Evolutionary conservation across 1,140 invertebrate species (phyloP).

Genomic region (Lamellibrachia luymesi): DNA sequence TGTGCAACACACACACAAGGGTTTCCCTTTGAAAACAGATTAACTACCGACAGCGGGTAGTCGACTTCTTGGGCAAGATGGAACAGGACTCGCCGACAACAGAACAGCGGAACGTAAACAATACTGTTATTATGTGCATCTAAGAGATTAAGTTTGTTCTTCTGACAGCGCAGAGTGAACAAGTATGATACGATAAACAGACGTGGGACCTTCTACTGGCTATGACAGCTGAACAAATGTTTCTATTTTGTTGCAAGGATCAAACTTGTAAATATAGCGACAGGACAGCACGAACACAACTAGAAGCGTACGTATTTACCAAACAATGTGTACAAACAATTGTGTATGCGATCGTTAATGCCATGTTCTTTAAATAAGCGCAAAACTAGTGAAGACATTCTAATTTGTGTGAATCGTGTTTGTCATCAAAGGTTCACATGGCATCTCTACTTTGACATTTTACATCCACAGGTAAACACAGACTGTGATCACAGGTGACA

Average conservation of each 20-base stretch:
- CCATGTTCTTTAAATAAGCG: neutral
- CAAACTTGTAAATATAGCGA: too few relatives aligned
- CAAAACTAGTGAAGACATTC: neutral
- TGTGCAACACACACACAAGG: too few relatives aligned
- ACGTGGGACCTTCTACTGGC: neutral
- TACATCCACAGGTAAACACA: neutral
- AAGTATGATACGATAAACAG: neutral
- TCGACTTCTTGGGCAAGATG: neutral
- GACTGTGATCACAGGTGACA: neutral
- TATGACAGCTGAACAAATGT: neutral
- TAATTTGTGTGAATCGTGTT: neutral
- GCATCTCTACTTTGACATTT: neutral
- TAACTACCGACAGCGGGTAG: neutral
- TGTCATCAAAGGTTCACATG: neutral
- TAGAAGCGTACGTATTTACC: too few relatives aligned
- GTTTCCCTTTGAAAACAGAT: neutral
- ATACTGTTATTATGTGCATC: neutral
- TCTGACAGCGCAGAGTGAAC: neutral
- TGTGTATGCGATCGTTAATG: neutral
- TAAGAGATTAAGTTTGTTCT: neutral
- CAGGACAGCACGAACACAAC: too few relatives aligned
- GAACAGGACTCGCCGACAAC: neutral
- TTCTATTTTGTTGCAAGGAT: too few relatives aligned
- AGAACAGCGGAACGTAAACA: neutral
- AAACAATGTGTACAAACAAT: too few relatives aligned